A percentile compares a stretch with the other conserved stretches of the same genome.
These are phyloP conservation scores for Trichacis sp. DNA, from an alignment of 2,888 invertebrate species.

Conservation along the genomic window DNA sequence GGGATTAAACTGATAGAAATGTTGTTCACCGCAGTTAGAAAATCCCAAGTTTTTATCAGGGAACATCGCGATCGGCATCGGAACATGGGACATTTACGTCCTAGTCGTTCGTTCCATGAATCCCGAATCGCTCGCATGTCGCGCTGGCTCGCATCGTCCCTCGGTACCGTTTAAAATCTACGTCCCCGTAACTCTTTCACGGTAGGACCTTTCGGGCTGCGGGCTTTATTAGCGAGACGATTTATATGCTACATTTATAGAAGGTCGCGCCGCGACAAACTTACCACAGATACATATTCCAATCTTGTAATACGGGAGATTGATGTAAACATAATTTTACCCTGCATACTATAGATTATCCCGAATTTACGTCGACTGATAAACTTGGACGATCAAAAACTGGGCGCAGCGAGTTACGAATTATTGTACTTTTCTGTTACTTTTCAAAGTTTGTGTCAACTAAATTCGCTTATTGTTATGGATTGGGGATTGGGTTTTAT, in stretches of 20 bases:
- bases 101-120: constrained; percentile 24
- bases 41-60: background rate
- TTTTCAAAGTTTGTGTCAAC: too few species aligned
- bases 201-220: too few species aligned
- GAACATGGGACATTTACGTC: constrained; percentile 4
- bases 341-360: constrained; percentile 4
- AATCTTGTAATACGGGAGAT: constrained; percentile 16
- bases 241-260: constrained; percentile 37
- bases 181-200: constrained; percentile 43
- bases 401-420: background rate
- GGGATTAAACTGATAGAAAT: background rate
- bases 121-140: constrained; percentile 20
- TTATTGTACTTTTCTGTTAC: too few species aligned
- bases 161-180: constrained; percentile 45
- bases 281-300: constrained; percentile 14
- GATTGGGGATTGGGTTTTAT: too few species aligned
- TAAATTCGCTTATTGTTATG: too few species aligned
- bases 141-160: constrained; percentile 15
- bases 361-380: background rate
- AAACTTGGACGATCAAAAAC: background rate
- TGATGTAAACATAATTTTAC: constrained; percentile 14
- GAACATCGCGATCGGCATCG: constrained; percentile 56
- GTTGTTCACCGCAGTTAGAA: background rate
- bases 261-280: constrained; percentile 9
- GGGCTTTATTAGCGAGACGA: too few species aligned